Base-by-base conservation (phyloP, 2,888 invertebrate species). In the Ischnus inquisitorius region DNA sequence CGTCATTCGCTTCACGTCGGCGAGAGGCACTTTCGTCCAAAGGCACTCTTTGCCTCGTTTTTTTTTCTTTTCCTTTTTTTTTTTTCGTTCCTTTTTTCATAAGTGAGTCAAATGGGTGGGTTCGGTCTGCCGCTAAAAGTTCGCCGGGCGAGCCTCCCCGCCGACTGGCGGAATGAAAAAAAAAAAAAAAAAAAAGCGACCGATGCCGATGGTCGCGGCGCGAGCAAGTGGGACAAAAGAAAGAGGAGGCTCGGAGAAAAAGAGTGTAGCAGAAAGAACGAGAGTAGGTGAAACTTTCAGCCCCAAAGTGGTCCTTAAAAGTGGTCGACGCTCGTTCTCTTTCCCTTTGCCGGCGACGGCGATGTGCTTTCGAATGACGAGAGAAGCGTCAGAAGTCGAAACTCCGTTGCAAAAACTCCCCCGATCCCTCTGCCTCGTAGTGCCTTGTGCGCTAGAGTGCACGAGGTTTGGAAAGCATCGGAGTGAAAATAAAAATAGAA, bases 331-430 rank as follows among this genome's bases (percentile, higher is more conserved):
- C 87, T 71, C 78, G 78, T 81, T 79, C 72, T 46, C 75, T 28
- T 80, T 57, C 43, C 60, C 78, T 74, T 84, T 81, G 75, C 68
- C 34, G 34, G 54, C 54, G 82, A 65, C 79, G 85, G 34, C 85
- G 81, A 87, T 87, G 34, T 34, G 88, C 87, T 86, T 69, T 75
- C 84, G 84, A 84, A 84, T 75, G 84, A 79, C 81, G 83, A 83
- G 79, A 19, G 90, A 91, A 90, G 89, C 91, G 90, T 91, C 90
- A 89, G 87, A 89, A 90, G 90, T 90, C 89, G 90, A 90, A 90
- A 90, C 90, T 87, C 89, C 85, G 86, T 85, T 90, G 54, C 48
- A 34, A 64, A 54, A 34, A 34, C 34, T 3, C 65, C 57, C 64
- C 60, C 54, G 5, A 34, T 34, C 3, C 34, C 34, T 6, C 6